A percentile compares a stretch with the other conserved stretches of the same genome.
These are phyloP conservation scores for Arctopsyche grandis DNA, from an alignment of 1,140 invertebrate species.

Conservation along the genomic window DNA sequence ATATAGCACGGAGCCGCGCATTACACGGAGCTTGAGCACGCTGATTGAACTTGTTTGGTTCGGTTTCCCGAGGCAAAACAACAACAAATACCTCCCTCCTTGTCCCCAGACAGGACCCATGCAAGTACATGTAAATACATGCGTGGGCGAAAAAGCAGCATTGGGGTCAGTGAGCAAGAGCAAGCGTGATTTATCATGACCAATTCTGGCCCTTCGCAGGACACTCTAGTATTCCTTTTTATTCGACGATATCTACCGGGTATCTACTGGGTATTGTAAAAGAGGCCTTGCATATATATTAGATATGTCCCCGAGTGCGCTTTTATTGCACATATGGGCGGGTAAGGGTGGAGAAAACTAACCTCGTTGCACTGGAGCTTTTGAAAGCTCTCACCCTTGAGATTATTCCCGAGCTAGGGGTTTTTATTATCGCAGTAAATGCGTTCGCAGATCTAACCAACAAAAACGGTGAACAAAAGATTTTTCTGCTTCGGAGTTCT, in stretches of 20 bases:
- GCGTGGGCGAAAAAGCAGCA: not conserved
- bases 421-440: conserved; percentile 30
- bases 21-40: conserved; percentile 45
- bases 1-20: conserved; percentile 12
- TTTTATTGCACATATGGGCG: not conserved
- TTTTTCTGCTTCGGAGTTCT: too few relatives aligned
- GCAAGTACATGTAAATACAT: not conserved
- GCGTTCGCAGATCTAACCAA: not conserved
- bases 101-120: not conserved
- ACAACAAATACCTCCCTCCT: conserved; percentile 22
- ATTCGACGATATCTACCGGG: too few relatives aligned
- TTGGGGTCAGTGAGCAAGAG: not conserved
- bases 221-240: not conserved
- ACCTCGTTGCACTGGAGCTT: conserved; percentile 6
- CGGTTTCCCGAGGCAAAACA: conserved; percentile 24
- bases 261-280: too few relatives aligned
- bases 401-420: not conserved
- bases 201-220: not conserved
- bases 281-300: too few relatives aligned
- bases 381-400: conserved; percentile 15
- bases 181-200: conserved; percentile 18
- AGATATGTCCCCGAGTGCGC: too few relatives aligned
- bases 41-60: conserved; percentile 47
- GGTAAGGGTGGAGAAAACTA: not conserved
- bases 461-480: conserved; percentile 21